These are phyloP conservation scores for Loriculus beryllinus DNA, from an alignment of 2,797 vertebrate species.

Conservation along the genomic window DNA sequence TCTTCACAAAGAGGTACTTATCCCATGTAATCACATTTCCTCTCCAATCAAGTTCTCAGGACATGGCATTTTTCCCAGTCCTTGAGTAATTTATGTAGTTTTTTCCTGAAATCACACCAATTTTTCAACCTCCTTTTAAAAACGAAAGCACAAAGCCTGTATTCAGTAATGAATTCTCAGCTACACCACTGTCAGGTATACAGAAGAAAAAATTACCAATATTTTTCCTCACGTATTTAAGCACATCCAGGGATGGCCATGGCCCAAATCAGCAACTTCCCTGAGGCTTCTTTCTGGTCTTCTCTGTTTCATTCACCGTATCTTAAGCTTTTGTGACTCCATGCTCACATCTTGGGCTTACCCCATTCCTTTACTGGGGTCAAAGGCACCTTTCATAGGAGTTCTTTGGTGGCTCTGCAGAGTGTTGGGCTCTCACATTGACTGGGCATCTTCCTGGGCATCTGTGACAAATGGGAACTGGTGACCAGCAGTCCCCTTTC, in stretches of 20 bases:
- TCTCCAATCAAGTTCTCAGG: not conserved
- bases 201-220: not conserved
- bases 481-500: not conserved
- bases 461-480: not conserved
- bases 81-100: not conserved
- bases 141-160: not conserved
- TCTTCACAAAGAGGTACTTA: not conserved
- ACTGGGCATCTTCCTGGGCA: not conserved
- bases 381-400: rapidly evolving
- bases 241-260: no score
- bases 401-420: not conserved
- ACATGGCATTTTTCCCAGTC: not conserved
- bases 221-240: not conserved
- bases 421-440: not conserved
- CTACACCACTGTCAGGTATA: not conserved
- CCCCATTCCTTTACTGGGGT: not conserved
- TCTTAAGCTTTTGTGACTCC: not conserved
- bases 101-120: not conserved
- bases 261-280: not conserved
- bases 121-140: not conserved
- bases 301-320: not conserved
- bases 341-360: rapidly evolving
- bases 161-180: not conserved
- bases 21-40: not conserved
- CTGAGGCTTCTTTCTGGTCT: not conserved